These are phyloP conservation scores for Darevskia mixta DNA, from an alignment of 2,797 vertebrate genomes.

Conservation along the genomic window DNA sequence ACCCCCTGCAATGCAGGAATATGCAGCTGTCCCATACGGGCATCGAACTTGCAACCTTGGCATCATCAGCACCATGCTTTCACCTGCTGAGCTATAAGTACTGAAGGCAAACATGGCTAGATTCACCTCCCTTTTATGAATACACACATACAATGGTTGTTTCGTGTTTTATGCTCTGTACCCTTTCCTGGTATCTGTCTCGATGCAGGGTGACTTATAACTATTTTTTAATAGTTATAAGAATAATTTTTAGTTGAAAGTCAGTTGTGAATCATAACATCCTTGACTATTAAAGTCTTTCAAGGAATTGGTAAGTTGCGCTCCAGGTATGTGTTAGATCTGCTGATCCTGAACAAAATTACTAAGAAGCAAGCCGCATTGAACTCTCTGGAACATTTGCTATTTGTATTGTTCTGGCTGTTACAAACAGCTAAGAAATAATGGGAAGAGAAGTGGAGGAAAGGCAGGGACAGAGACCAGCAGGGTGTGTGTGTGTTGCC, in stretches of 20 bases:
- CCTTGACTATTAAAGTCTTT: neutral
- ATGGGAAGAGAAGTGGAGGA: too few relatives aligned
- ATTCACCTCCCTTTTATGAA: neutral
- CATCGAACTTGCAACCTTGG: too few relatives aligned
- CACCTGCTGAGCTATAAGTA: too few relatives aligned
- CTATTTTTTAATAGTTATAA: too few relatives aligned
- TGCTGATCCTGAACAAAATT: neutral
- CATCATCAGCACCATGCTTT: too few relatives aligned
- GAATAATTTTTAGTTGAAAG: neutral
- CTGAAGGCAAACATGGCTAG: neutral
- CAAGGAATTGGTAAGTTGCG: neutral
- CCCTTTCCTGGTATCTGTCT: too few relatives aligned
- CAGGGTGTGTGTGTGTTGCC: too few relatives aligned
- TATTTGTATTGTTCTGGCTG: neutral
- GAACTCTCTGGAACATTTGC: neutral
- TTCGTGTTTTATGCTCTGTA: too few relatives aligned
- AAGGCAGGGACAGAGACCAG: neutral
- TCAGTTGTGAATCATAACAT: neutral
- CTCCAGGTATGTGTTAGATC: neutral
- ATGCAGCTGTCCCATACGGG: too few relatives aligned
- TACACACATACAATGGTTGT: too few relatives aligned
- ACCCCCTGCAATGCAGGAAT: too few relatives aligned
- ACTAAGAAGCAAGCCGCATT: neutral
- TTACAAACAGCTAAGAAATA: neutral
- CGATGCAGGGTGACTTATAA: too few relatives aligned